Evolutionary conservation across 1,140 invertebrate genomes (phyloP).

Genomic region (Callitettix versicolor): DNA sequence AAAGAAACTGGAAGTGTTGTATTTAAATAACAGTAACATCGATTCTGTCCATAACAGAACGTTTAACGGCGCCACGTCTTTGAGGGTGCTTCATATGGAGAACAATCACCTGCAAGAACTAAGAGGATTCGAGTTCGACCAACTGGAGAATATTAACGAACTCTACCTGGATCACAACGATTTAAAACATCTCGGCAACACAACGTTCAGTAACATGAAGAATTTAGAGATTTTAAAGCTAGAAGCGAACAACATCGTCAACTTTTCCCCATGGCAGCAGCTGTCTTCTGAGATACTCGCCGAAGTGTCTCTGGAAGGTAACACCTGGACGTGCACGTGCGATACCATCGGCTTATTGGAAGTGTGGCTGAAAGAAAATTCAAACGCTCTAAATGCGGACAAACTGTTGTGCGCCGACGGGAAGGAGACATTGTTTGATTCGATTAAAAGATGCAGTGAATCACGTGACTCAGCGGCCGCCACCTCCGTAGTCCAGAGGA

Average conservation of each 20-base stretch:
- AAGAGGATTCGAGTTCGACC: conserved; percentile 42
- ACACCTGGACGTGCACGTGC: conserved; percentile 65
- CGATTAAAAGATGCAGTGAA: conserved; percentile 48
- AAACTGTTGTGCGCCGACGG: conserved; percentile 45
- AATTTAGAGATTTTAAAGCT: conserved; percentile 37
- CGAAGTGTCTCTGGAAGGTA: conserved; percentile 51
- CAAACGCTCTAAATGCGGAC: conserved; percentile 40
- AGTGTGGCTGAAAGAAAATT: conserved; percentile 49
- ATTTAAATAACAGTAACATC: conserved; percentile 39
- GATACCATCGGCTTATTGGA: conserved; percentile 49
- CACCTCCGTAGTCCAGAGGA: conserved; percentile 47
- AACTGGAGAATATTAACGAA: conserved; percentile 36
- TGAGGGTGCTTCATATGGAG: conserved; percentile 39
- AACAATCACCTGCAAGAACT: conserved; percentile 38
- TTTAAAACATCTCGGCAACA: conserved; percentile 35
- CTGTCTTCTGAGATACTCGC: conserved; percentile 41
- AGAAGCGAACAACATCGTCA: conserved; percentile 38
- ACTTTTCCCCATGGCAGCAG: conserved; percentile 46
- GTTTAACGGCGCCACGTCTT: conserved; percentile 40
- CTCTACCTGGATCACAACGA: conserved; percentile 41
- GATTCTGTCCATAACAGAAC: conserved; percentile 41
- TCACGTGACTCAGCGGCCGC: conserved; percentile 48
- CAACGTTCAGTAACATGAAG: conserved; percentile 37
- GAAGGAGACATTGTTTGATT: conserved; percentile 41
- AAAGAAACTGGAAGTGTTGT: conserved; percentile 40